phyloP scores from a whole-genome alignment of 2,888 invertebrate genomes.

The Scaptomyza parva region DNA sequence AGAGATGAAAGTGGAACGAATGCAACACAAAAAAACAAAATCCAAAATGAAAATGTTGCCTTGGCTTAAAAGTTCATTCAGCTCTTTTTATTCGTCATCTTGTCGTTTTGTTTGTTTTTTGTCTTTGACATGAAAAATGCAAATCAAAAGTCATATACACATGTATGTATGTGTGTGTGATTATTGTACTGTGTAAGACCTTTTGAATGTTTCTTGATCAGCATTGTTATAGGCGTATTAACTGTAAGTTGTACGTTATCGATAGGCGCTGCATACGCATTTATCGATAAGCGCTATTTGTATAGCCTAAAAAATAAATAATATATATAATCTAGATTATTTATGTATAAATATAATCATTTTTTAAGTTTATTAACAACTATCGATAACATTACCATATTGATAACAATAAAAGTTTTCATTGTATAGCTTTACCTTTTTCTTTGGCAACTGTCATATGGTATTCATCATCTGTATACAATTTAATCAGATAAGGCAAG shows the following conservation, averaged over 20 bases:
- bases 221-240: background rate
- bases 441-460: too few relatives aligned
- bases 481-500: too few relatives aligned
- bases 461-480: too few relatives aligned
- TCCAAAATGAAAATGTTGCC: conserved; percentile 49
- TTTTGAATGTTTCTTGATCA: conserved; percentile 24
- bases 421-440: too few relatives aligned
- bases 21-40: conserved; percentile 3
- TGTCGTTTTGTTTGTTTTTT: conserved; percentile 3
- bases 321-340: background rate
- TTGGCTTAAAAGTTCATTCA: conserved; percentile 25
- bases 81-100: conserved; percentile 11
- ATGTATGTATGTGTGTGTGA: background rate
- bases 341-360: background rate
- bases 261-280: background rate
- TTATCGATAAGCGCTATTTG: background rate
- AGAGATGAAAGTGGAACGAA: conserved; percentile 44
- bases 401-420: background rate
- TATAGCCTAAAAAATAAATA: background rate
- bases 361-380: background rate
- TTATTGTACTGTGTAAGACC: too few relatives aligned
- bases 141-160: conserved; percentile 47
- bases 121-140: conserved; percentile 58
- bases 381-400: background rate
- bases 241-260: background rate